Percentiles rank a stretch among this genome's conserved stretches.
phyloP scores from a whole-genome alignment of 2,888 invertebrate genomes.

The Drosophila koepferae region DNA sequence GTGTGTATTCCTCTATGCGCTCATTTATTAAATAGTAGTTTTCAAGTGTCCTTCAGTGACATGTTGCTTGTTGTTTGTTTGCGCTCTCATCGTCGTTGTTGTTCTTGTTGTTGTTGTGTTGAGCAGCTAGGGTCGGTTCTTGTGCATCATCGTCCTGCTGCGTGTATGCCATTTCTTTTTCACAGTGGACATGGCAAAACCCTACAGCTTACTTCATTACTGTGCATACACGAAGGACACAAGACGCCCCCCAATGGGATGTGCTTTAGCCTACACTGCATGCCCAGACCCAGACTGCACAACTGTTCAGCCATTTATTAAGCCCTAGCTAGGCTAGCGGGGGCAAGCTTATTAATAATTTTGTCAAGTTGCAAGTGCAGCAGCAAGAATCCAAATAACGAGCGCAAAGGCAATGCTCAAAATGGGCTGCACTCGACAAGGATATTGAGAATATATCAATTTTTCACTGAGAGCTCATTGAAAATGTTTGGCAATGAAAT shows the following conservation, averaged over 20 bases:
- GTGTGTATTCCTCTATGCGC: constrained; percentile 64
- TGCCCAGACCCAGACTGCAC: not conserved
- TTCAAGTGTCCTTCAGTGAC: constrained; percentile 82
- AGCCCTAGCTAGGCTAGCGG: constrained; percentile 42
- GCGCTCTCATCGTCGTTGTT: constrained; percentile 23
- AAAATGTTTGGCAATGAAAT: constrained; percentile 1
- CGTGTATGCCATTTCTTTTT: constrained; percentile 67
- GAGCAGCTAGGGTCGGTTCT: constrained; percentile 49
- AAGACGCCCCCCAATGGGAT: constrained; percentile 6
- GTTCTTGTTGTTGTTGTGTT: constrained; percentile 28
- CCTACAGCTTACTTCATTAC: constrained; percentile 71
- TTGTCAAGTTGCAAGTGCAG: constrained; percentile 61
- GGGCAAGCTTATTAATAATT: constrained; percentile 75
- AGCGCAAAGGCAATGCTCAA: not conserved
- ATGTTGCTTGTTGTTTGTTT: constrained; percentile 76
- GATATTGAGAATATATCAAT: constrained; percentile 6
- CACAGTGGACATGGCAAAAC: constrained; percentile 54
- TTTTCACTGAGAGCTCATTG: not conserved
- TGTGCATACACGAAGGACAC: constrained; percentile 69
- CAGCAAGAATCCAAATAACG: constrained; percentile 31
- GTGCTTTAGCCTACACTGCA: constrained; percentile 5
- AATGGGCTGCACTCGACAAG: not conserved
- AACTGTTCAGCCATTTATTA: constrained; percentile 62
- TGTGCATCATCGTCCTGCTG: constrained; percentile 48
- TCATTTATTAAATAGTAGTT: constrained; percentile 83